A percentile compares a stretch with the other conserved stretches of the same genome.
These are phyloP conservation scores for Drosophila nebulosa DNA, from an alignment of 1,140 invertebrate species.

Conservation along the genomic window DNA sequence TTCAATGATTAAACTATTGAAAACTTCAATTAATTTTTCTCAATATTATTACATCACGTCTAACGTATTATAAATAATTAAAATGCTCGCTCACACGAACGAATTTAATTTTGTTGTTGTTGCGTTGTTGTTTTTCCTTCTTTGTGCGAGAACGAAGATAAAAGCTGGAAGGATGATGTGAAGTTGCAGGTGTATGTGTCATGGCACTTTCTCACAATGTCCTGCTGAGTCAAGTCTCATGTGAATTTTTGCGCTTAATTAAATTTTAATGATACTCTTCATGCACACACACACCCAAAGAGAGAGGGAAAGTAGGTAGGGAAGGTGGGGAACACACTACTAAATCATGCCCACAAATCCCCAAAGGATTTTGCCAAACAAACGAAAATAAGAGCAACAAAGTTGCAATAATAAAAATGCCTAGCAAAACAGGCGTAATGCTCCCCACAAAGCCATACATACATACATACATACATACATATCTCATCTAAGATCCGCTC, in stretches of 20 bases:
- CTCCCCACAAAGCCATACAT: background rate
- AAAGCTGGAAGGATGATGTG: slow-evolving; percentile 1
- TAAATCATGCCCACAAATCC: slow-evolving; percentile 68
- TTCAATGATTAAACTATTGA: no score
- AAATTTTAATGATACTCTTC: slow-evolving; percentile 62
- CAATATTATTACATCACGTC: no score
- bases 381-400: slow-evolving; percentile 31
- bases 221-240: slow-evolving; percentile 12
- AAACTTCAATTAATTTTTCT: no score
- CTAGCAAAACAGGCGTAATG: slow-evolving; percentile 19
- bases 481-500: slow-evolving; percentile 21
- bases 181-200: slow-evolving; percentile 4
- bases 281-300: slow-evolving; percentile 9
- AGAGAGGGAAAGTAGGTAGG: background rate
- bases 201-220: slow-evolving; percentile 21
- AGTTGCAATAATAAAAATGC: slow-evolving; percentile 48
- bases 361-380: slow-evolving; percentile 38
- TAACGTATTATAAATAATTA: no score
- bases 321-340: slow-evolving; percentile 9
- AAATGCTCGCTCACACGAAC: slow-evolving; percentile 26
- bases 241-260: slow-evolving; percentile 55
- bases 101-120: slow-evolving; percentile 54
- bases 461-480: background rate
- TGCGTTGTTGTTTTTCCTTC: background rate
- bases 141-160: background rate